Percentiles rank a stretch among this genome's conserved stretches.
Conservation (phyloP, 30 jellyfish, hydroid and myxozoan species). For the Chrysaora quinquecirrha region DNA sequence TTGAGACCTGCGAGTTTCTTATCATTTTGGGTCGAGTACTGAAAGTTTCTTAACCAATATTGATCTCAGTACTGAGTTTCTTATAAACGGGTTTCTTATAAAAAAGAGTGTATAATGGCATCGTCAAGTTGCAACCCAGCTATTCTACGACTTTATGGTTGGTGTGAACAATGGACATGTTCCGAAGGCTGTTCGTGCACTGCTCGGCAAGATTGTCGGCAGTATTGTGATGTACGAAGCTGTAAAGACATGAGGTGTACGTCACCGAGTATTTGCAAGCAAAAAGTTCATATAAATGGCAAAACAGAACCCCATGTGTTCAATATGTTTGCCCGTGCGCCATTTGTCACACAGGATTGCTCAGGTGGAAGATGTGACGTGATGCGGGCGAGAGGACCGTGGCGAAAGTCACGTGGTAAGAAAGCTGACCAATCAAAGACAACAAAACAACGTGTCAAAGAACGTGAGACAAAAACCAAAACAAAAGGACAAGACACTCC, state of each 20-base stretch:
- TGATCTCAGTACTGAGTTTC: no score
- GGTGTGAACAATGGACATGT: slow-evolving; percentile 97
- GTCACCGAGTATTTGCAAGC: slow-evolving; percentile 81
- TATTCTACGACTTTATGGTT: slow-evolving; percentile 50
- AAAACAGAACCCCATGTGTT: slow-evolving; percentile 63
- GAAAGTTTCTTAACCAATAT: no score
- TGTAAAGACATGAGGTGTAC: slow-evolving; percentile 79
- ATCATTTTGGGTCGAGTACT: no score
- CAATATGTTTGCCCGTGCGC: slow-evolving; percentile 79
- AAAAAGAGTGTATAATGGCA: no score
- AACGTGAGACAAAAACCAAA: not conserved
- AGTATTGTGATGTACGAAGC: slow-evolving; percentile 66
- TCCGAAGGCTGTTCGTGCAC: slow-evolving; percentile 75
- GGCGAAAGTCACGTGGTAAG: slow-evolving; percentile 1
- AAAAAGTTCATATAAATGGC: slow-evolving; percentile 71
- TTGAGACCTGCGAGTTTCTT: no score
- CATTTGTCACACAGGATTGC: slow-evolving; percentile 89
- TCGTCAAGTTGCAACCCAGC: slow-evolving; percentile 80
- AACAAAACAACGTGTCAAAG: not conserved
- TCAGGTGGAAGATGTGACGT: slow-evolving; percentile 75
- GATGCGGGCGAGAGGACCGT: slow-evolving; percentile 78
- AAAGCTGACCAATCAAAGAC: not conserved
- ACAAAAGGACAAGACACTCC: not conserved
- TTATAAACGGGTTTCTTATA: no score
- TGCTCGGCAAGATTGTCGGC: slow-evolving; percentile 80